Evolutionary conservation across 2,888 invertebrate genomes (phyloP).

Genomic region (Erebia aethiops): DNA sequence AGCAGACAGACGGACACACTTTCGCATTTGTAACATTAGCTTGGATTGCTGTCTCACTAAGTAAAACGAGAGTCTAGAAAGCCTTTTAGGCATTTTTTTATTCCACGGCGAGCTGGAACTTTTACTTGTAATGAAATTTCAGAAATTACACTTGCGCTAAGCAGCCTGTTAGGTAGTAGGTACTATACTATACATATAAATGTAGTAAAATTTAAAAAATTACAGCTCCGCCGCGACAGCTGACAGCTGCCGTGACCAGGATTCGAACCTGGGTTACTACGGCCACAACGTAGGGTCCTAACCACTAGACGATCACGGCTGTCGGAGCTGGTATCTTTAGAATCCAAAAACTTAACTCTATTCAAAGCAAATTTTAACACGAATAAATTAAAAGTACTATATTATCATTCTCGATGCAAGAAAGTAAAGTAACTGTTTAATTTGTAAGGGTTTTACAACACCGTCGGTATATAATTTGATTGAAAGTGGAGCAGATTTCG

Average conservation of each 20-base stretch:
- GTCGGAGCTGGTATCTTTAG: slow-evolving; percentile 37
- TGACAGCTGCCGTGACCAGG: slow-evolving; percentile 84
- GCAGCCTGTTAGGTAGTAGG: too few species aligned
- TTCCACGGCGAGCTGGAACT: too few species aligned
- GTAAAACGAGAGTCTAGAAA: too few species aligned
- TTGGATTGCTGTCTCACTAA: too few species aligned
- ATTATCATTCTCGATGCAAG: neutral
- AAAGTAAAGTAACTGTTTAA: neutral
- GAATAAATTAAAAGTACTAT: neutral
- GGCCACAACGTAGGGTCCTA: slow-evolving; percentile 90
- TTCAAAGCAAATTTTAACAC: neutral
- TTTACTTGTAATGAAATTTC: too few species aligned
- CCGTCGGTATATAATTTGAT: neutral
- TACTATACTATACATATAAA: too few species aligned
- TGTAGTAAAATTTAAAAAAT: slow-evolving; percentile 36
- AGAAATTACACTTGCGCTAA: too few species aligned
- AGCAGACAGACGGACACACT: too few species aligned
- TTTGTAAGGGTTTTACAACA: slow-evolving; percentile 6
- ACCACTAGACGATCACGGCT: slow-evolving; percentile 87
- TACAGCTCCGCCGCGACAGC: slow-evolving; percentile 56
- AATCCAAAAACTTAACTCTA: neutral
- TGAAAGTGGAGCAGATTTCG: slow-evolving; percentile 18
- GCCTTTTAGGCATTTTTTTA: too few species aligned
- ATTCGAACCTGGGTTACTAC: slow-evolving; percentile 90
- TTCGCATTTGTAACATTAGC: too few species aligned